Base-by-base conservation (phyloP, 92 coral and sea anemone genomes). In the Parazoanthus darwini region DNA sequence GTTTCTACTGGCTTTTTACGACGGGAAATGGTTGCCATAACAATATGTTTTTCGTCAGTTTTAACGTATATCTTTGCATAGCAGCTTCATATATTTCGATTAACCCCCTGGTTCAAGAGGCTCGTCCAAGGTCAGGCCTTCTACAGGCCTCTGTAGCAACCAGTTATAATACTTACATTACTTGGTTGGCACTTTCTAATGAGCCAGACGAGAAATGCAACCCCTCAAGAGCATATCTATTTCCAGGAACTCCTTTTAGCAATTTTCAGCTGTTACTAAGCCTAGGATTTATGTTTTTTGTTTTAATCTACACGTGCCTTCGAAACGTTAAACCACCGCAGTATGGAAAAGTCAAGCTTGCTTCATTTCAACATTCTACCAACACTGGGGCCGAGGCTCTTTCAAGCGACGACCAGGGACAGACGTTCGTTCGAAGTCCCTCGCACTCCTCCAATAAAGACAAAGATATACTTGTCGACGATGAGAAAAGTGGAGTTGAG, bases 111-210 rank as follows among this genome's bases (percentile, higher is more conserved):
- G 97, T 95, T 11, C 99, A 94, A 77, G 99, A 95, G 48, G 95
- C 94, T 56, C 93, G 98, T 90, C 99, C 98, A 77, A 98, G 96
- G 22, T 92, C 98, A 7, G 99, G 99, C 36, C 94, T 97, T 4
- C 94, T 97, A 25, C 99, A 95, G 83, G 96, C 96, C 66, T 91
- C 99, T 89, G 98, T 95, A 50, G 93, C 96, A 46, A 95, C 99
- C 46, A 80, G 95, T 10, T 97, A 97, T 65, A 94, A 96, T 71
- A 97, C 99, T 2, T 97, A 89, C 75, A 80, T 97, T 86, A 94
- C 98, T 85, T 97, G 99, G 99, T 87, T 95, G 86, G 98, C 99
- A 3, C 87, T 97, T 36, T 95, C 99, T 15, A 95, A 94, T 66
- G 96, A 95, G 48, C 99, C 99, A n/a, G 98, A 95, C 70, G 89